Conservation (phyloP, 2,888 invertebrate species). For the Psylliodes chrysocephalus region DNA sequence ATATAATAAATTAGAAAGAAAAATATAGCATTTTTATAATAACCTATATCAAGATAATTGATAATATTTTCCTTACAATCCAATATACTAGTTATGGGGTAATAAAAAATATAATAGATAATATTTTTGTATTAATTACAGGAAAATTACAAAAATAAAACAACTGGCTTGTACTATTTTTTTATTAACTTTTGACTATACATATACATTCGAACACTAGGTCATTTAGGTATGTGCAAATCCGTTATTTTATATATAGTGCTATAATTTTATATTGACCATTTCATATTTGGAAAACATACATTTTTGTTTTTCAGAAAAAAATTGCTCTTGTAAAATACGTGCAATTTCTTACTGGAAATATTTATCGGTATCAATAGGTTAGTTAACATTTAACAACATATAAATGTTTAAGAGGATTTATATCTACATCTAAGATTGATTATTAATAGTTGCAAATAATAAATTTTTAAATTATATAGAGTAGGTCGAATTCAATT, state of each 20-base stretch:
- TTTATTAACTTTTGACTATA: conserved; percentile 16
- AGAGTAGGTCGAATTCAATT: too few relatives aligned
- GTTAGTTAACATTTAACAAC: neutral
- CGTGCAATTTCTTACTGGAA: neutral
- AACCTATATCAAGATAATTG: too few relatives aligned
- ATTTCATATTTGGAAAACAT: neutral
- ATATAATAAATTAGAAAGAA: conserved; percentile 8
- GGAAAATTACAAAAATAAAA: neutral
- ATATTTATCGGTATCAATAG: neutral
- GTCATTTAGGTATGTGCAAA: conserved; percentile 14
- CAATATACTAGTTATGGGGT: too few relatives aligned
- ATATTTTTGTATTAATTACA: too few relatives aligned
- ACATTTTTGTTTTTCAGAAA: neutral
- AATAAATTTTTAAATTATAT: too few relatives aligned
- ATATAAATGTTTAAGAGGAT: neutral
- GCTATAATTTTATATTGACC: conserved; percentile 11
- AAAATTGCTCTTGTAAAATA: neutral
- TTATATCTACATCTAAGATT: neutral
- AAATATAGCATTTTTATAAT: neutral
- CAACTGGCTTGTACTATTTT: neutral
- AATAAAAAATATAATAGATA: too few relatives aligned
- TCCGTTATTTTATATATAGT: conserved; percentile 1
- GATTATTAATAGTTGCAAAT: neutral
- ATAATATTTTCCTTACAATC: too few relatives aligned
- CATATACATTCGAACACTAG: conserved; percentile 18